Percentiles rank a stretch among this genome's conserved stretches.
Conservation (phyloP, 2,888 invertebrate species). For the Opisthograptis luteolata region DNA sequence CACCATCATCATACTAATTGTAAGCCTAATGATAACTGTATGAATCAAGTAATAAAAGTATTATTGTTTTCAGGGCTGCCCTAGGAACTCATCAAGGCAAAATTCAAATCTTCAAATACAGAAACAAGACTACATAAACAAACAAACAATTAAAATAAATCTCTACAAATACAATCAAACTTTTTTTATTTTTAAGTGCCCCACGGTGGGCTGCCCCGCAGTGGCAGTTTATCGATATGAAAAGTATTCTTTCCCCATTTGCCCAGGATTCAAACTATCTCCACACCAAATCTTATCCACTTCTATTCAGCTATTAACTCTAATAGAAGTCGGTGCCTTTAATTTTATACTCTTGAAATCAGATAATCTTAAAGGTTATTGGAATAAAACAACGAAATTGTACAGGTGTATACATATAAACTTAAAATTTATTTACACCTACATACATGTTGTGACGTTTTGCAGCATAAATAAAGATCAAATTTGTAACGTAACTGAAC, state of each 20-base stretch:
- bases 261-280: no score
- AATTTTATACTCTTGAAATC: no score
- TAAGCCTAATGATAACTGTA: no score
- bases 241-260: no score
- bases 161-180: constrained; percentile 26
- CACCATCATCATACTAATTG: no score
- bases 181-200: constrained; percentile 7
- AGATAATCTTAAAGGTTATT: no score
- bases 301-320: no score
- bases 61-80: constrained; percentile 45
- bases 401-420: constrained; percentile 82
- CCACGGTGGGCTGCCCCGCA: no score
- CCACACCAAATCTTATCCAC: no score
- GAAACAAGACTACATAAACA: neutral
- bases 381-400: constrained; percentile 55
- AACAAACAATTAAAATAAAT: constrained; percentile 31
- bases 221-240: no score
- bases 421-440: constrained; percentile 83
- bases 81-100: constrained; percentile 21
- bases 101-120: neutral
- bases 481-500: constrained; percentile 40
- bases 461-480: constrained; percentile 63
- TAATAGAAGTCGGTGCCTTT: no score
- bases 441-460: constrained; percentile 80
- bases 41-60: no score